Evolutionary conservation across 2,888 invertebrate genomes (phyloP).

Genomic region (Harmothoe impar): DNA sequence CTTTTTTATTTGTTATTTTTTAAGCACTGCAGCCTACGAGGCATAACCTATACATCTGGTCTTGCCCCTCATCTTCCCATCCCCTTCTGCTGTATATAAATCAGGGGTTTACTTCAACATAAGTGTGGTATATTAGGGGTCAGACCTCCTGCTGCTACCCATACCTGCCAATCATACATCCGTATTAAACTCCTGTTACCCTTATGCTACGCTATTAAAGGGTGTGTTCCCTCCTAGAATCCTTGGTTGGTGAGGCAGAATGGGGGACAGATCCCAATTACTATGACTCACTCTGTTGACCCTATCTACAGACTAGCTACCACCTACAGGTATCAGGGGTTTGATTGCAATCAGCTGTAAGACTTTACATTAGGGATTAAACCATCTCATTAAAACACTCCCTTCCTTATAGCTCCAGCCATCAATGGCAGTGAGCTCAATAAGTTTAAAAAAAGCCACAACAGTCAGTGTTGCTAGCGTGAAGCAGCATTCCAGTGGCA

Average conservation of each 20-base stretch:
- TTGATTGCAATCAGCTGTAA: background rate
- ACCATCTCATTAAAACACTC: background rate
- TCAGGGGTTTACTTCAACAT: background rate
- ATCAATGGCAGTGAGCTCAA: no score
- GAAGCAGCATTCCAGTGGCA: background rate
- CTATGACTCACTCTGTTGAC: background rate
- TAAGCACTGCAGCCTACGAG: background rate
- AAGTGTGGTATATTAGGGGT: background rate
- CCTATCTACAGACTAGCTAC: background rate
- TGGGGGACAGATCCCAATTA: background rate
- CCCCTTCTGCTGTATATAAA: background rate
- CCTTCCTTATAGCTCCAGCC: background rate
- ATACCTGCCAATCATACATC: slow-evolving; percentile 9
- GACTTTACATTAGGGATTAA: slow-evolving; percentile 19
- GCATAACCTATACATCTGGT: background rate
- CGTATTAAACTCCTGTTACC: background rate
- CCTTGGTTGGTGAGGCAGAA: background rate
- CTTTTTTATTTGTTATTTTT: background rate
- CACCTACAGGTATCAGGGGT: background rate
- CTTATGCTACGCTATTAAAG: background rate
- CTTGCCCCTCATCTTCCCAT: background rate
- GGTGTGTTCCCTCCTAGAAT: background rate
- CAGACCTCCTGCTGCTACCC: slow-evolving; percentile 20
- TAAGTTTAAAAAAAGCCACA: no score
- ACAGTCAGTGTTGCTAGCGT: background rate